A percentile compares a stretch with the other conserved stretches of the same genome.
Evolutionary conservation across 2,113 vertebrate genomes (phyloP).

Genomic region (Mirounga angustirostris): DNA sequence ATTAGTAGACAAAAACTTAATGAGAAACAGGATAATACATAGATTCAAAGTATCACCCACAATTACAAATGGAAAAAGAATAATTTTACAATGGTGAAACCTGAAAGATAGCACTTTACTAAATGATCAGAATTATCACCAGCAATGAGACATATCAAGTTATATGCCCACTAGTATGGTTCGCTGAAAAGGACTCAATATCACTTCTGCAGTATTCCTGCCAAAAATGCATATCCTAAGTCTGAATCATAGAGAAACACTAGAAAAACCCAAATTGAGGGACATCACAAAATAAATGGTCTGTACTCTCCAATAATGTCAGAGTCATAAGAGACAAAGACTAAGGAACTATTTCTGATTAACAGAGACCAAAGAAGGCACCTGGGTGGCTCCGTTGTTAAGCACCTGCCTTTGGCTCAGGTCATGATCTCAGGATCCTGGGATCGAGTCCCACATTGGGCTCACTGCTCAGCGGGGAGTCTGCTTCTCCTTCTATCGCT

Average conservation of each 20-base stretch:
- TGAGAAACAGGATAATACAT: not conserved
- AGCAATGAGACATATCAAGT: not conserved
- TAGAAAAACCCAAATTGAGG: not conserved
- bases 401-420: too few relatives aligned
- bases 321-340: not conserved
- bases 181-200: not conserved
- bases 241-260: not conserved
- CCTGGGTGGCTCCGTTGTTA: too few relatives aligned
- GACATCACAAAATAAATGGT: not conserved
- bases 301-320: not conserved
- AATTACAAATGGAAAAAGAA: not conserved
- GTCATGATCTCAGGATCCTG: too few relatives aligned
- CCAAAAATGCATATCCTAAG: not conserved
- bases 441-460: too few relatives aligned
- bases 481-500: too few relatives aligned
- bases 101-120: not conserved
- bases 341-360: not conserved
- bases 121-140: constrained; percentile 4
- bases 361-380: not conserved
- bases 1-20: not conserved
- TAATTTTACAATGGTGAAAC: not conserved
- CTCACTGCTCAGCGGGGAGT: too few relatives aligned
- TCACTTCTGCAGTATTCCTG: not conserved
- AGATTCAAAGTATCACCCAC: not conserved
- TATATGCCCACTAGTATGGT: not conserved